Evolutionary conservation across 2,113 vertebrate species (phyloP).

Genomic region (Centropus bengalensis): DNA sequence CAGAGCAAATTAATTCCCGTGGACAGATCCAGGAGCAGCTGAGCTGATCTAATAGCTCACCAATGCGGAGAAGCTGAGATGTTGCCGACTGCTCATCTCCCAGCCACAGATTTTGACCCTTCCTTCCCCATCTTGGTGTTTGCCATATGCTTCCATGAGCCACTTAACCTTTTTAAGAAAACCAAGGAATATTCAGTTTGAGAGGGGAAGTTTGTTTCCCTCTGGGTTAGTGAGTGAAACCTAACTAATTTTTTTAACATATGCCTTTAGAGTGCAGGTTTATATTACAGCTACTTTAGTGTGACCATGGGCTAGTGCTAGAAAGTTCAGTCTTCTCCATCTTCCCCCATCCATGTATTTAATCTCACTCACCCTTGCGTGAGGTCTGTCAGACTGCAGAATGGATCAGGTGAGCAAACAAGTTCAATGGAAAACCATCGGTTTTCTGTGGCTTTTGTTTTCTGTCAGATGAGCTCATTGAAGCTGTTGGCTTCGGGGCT

Average conservation of each 20-base stretch:
- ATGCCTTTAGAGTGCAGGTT: neutral
- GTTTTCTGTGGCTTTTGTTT: neutral
- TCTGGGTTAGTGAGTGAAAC: neutral
- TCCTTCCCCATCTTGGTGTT: neutral
- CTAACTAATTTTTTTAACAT: neutral
- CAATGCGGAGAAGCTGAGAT: neutral
- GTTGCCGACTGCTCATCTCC: neutral
- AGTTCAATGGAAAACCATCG: neutral
- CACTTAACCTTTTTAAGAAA: neutral
- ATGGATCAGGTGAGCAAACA: neutral
- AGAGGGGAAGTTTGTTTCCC: neutral
- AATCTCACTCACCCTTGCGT: fast-evolving
- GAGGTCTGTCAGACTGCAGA: neutral
- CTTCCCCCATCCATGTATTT: neutral
- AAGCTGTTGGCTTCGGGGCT: neutral
- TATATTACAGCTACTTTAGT: neutral
- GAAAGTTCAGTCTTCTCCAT: neutral
- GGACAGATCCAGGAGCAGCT: neutral
- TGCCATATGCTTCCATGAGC: neutral
- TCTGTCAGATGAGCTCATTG: neutral
- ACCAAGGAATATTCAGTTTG: neutral
- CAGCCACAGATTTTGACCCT: fast-evolving
- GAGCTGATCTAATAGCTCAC: neutral
- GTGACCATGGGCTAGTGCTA: neutral
- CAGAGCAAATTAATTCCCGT: neutral